Evolutionary conservation across 2,113 vertebrate genomes (phyloP), one percentile per base, ranked within the genome.

Genomic region (Noctilio leporinus): DNA sequence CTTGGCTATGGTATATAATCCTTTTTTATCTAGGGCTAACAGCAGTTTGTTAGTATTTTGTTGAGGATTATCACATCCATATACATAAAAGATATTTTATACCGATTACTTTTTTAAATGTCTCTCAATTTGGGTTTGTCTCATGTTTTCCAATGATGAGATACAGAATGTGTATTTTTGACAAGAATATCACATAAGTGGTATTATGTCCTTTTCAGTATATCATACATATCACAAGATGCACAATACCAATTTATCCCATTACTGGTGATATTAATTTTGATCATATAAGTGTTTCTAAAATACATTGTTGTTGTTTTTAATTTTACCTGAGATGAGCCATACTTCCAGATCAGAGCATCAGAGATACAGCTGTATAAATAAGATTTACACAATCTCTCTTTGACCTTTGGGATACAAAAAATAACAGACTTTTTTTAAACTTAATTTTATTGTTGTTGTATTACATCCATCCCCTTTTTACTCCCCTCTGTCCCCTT

Each of bases 61-160:
- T n/a, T n/a, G n/a, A n/a, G n/a, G n/a, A n/a, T n/a, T n/a, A n/a
- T n/a, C n/a, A n/a, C n/a, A n/a, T n/a, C n/a, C n/a, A n/a, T n/a
- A n/a, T n/a, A n/a, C 11, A 47, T 47, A 47, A 47, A 47, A 47
- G 47, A 59, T 59, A 28, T 97, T 97, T 94, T 86, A 94, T 96
- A 86, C 86, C 26, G n/a, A 30, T 9, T 67, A 55, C 84, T 47
- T 47, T 70, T 69, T 76, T 87, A 19, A 70, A 51, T 45, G 38
- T 86, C 16, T 91, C 22, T 72, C 20, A 86, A 35, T 91, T 90
- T 84, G 49, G 14, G n/a, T 40, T 89, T 85, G 15, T 78, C n/a
- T 85, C n/a, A 30, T 90, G 28, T 62, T 64, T 86, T 30, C 40
- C 33, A 49, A 72, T 72, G 47, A 47, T 89, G 72, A 94, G 35